Percentiles rank a stretch among this genome's conserved stretches.
Evolutionary conservation across 2,888 invertebrate species (phyloP).

Genomic region (Pogonocherus hispidulus): DNA sequence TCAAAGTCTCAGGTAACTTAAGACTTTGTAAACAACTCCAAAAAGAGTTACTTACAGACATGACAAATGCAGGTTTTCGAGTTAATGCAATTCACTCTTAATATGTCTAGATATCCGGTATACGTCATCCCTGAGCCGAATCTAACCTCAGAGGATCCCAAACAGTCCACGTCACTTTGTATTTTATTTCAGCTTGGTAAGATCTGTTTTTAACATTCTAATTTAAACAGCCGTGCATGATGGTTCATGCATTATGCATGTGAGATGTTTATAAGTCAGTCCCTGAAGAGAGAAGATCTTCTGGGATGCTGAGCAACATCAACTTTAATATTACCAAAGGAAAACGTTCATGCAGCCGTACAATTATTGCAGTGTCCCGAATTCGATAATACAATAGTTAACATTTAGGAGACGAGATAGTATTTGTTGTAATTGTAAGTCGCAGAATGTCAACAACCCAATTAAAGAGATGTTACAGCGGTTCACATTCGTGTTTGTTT

Average conservation of each 20-base stretch:
- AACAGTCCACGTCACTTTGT: conserved; percentile 17
- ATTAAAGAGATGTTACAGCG: conserved; percentile 60
- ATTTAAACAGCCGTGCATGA: conserved; percentile 27
- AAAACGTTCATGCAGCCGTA: conserved; percentile 34
- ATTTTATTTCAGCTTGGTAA: conserved; percentile 15
- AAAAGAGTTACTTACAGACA: too few species aligned
- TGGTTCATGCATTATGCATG: conserved; percentile 32
- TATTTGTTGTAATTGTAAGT: conserved; percentile 26
- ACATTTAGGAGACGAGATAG: conserved; percentile 28
- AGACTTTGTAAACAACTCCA: too few species aligned
- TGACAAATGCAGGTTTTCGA: too few species aligned
- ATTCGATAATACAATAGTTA: conserved; percentile 39
- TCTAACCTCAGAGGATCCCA: background rate
- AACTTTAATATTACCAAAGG: conserved; percentile 18
- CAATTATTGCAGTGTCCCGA: conserved; percentile 37
- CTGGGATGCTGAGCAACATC: conserved; percentile 17
- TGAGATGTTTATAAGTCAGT: conserved; percentile 26
- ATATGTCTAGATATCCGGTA: background rate
- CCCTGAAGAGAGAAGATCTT: background rate
- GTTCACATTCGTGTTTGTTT: conserved; percentile 50
- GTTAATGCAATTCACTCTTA: background rate
- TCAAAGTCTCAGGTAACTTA: too few species aligned
- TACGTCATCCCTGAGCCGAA: background rate
- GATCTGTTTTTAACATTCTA: conserved; percentile 28
- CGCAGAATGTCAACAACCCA: conserved; percentile 61